phyloP scores from a whole-genome alignment of 2,113 vertebrate species.

The Orientallactaga bullata region DNA sequence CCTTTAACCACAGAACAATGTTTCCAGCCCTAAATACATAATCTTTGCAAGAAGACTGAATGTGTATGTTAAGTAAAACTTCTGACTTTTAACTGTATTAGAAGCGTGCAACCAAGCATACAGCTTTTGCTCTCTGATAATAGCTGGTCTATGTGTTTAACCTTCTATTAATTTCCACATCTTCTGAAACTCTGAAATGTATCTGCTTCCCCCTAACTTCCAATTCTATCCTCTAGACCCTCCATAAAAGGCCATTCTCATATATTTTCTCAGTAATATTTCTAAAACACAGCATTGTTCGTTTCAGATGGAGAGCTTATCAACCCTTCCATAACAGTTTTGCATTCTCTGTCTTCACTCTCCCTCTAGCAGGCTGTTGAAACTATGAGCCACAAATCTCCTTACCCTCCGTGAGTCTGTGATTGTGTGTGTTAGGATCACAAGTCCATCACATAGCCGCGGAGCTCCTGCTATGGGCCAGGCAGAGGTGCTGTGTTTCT shows the following conservation, averaged over 20 bases:
- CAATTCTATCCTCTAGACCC: neutral
- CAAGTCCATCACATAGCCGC: fast-evolving
- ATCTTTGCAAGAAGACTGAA: neutral
- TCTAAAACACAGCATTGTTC: neutral
- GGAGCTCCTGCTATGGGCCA: too few species aligned
- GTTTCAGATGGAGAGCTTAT: fast-evolving
- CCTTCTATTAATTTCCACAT: neutral
- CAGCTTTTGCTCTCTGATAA: neutral
- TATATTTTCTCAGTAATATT: neutral
- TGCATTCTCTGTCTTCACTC: neutral
- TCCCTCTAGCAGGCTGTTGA: fast-evolving
- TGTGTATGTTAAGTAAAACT: neutral
- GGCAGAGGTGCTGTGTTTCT: too few species aligned
- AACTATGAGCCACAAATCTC: fast-evolving
- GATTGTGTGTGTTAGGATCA: fast-evolving
- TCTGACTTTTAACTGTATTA: neutral
- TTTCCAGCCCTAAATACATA: too few species aligned
- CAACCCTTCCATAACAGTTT: neutral
- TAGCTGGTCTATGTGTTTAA: neutral
- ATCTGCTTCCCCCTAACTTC: neutral
- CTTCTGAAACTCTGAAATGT: neutral
- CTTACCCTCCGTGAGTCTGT: too few species aligned
- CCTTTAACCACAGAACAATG: too few species aligned
- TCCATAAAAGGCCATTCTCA: neutral
- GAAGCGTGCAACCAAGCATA: neutral